These are phyloP conservation scores for Oenanthe melanoleuca DNA, from an alignment of 2,113 vertebrate genomes.

Conservation along the genomic window DNA sequence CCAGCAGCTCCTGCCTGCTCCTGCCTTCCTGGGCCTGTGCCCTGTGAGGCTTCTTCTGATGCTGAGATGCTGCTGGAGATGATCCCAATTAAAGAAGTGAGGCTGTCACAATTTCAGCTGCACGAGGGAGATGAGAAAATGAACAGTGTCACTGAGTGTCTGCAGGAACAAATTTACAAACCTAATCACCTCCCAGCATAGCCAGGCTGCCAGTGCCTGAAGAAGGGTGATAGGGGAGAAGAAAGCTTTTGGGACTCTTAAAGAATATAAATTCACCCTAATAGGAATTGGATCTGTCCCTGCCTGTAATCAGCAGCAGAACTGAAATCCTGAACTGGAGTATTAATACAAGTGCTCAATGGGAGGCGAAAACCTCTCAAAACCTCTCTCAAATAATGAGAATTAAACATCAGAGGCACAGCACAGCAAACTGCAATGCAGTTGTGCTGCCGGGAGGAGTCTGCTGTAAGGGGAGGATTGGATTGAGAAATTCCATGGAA, in stretches of 20 bases:
- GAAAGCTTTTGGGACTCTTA: slow-evolving; percentile 11
- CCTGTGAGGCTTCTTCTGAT: background rate
- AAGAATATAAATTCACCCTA: slow-evolving; percentile 38
- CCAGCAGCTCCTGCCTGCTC: background rate
- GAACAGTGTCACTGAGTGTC: background rate
- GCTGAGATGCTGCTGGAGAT: background rate
- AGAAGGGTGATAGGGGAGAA: background rate
- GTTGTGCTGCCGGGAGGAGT: background rate
- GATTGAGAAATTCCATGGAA: background rate
- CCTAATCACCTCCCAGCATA: slow-evolving; percentile 48
- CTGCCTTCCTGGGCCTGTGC: background rate
- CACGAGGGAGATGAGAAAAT: slow-evolving; percentile 10
- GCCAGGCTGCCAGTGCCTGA: slow-evolving; percentile 19
- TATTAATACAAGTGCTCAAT: slow-evolving; percentile 28
- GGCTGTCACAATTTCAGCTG: slow-evolving; percentile 13
- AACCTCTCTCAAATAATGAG: background rate
- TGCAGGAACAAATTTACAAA: slow-evolving; percentile 53
- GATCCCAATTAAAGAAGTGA: background rate
- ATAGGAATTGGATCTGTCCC: background rate
- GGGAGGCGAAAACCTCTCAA: slow-evolving; percentile 33
- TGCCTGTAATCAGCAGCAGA: slow-evolving; percentile 29
- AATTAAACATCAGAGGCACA: background rate
- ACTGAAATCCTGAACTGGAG: slow-evolving; percentile 16
- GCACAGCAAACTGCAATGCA: slow-evolving; percentile 16
- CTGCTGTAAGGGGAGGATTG: background rate